phyloP scores from a whole-genome alignment of 1,140 invertebrate species.

The Drosophila subobscura region DNA sequence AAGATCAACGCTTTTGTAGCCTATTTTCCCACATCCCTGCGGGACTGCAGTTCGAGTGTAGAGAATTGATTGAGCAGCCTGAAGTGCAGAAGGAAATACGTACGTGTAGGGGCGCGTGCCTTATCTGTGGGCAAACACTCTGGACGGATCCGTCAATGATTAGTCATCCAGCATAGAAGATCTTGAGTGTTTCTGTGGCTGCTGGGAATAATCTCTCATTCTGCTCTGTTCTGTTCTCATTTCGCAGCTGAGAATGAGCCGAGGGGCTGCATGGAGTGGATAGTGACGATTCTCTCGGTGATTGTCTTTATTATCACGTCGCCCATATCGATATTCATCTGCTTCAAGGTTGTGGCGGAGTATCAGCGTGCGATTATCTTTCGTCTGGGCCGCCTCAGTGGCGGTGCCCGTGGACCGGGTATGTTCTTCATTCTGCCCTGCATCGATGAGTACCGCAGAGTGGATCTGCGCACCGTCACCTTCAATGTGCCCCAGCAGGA shows the following conservation, averaged over 20 bases:
- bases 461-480: conserved; percentile 90
- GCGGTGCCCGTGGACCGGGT: conserved; percentile 87
- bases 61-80: too few species aligned
- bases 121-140: too few species aligned
- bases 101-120: too few species aligned
- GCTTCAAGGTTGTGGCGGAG: conserved; percentile 89
- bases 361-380: conserved; percentile 96
- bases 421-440: conserved; percentile 95
- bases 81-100: too few species aligned
- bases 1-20: too few species aligned
- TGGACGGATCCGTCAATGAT: too few species aligned
- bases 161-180: too few species aligned
- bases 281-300: conserved; percentile 91
- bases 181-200: too few species aligned
- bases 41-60: too few species aligned
- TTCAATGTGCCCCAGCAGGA: conserved; percentile 86
- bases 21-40: too few species aligned
- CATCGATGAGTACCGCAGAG: conserved; percentile 94
- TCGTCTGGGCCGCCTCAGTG: conserved; percentile 89
- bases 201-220: background rate
- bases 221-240: too few species aligned
- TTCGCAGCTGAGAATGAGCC: conserved; percentile 84
- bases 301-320: conserved; percentile 91
- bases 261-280: conserved; percentile 88
- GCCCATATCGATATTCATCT: conserved; percentile 92